Base-by-base conservation (phyloP, 2,113 vertebrate genomes). In the Gorsachius goisagi region DNA sequence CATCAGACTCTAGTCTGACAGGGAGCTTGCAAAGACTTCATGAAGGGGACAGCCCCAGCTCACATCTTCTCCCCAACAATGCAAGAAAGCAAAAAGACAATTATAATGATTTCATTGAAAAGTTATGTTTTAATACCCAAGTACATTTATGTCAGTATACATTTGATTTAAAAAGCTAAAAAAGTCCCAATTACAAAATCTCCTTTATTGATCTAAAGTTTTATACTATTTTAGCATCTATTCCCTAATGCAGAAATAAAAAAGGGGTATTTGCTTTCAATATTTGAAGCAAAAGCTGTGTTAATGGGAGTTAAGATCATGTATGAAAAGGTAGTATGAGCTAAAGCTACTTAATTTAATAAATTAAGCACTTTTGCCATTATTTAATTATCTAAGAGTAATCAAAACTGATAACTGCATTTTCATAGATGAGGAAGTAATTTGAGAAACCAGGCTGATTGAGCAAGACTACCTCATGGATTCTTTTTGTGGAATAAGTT, bases 331-430 rank as follows among this genome's bases (percentile, higher is more conserved):
- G 59, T 12, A 63, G 18, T 53, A 67, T 2, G 5, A 84, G 37
- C 27, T 71, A 68, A 81, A 91, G 17, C 18, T 76, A 64, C 58
- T 84, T 82, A 52, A 94, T 89, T 92, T 87, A 94, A 83, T 73
- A 88, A 92, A 95, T 85, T 75, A 60, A 55, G 39, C 39, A 80
- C 5, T 92, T 83, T 11, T 67, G 13, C 53, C 47, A 87, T 85
- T 84, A 92, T 90, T 89, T 95, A 93, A 90, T 95, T 94, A 94
- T 77, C 64, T 73, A 85, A 74, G 27, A 76, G 49, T 76, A 93
- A 96, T 96, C 88, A 93, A 64, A 94, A 92, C 32, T 56, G 26
- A 13, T 92, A 84, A 67, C 84, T 73, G 37, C 41, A 32, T 74
- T 95, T 95, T 91, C 33, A 62, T 22, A 83, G 30, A 67, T 83